These are phyloP conservation scores for Paradoxurus hermaphroditus DNA, from an alignment of 2,113 vertebrate species.

Conservation along the genomic window DNA sequence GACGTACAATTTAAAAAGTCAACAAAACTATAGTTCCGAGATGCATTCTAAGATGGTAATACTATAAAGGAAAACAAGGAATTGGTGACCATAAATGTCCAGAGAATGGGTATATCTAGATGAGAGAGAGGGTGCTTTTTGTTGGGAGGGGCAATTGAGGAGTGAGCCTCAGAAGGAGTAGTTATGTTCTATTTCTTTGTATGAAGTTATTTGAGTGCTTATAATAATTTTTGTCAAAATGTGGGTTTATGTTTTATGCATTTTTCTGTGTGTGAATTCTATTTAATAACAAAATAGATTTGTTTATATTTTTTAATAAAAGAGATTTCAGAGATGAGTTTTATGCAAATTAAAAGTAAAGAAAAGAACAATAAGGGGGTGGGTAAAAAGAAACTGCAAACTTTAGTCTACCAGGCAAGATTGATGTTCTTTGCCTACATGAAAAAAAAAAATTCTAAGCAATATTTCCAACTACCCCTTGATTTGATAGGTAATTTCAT, in stretches of 20 bases:
- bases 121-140: neutral
- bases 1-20: neutral
- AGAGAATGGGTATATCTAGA: neutral
- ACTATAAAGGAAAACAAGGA: neutral
- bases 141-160: fast-evolving
- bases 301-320: neutral
- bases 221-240: neutral
- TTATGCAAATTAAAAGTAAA: neutral
- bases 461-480: slow-evolving; percentile 29
- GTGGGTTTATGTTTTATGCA: neutral
- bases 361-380: neutral
- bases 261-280: neutral
- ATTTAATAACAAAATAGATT: neutral
- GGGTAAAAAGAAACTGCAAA: neutral
- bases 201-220: neutral
- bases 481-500: slow-evolving; percentile 53
- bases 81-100: neutral
- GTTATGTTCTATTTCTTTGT: neutral
- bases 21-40: neutral
- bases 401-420: neutral
- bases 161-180: neutral
- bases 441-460: neutral
- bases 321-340: neutral
- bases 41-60: neutral
- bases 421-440: neutral